Evolutionary conservation across 2,113 vertebrate species (phyloP), one percentile per base, ranked within the genome.

Genomic region (Petrocephalus zakoni): DNA sequence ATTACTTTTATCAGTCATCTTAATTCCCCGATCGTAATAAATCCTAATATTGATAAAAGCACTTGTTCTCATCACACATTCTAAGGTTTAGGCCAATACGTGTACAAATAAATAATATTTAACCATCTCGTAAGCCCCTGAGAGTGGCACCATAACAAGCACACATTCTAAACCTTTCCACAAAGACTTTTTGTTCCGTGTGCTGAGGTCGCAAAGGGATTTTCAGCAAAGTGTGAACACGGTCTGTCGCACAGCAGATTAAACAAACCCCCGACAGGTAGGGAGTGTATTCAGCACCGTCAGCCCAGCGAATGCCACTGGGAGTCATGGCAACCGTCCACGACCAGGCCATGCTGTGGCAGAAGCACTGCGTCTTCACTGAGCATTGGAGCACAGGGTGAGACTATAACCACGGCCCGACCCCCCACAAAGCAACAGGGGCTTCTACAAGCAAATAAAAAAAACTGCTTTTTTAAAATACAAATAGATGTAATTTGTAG

Each of bases 181-280:
- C 86, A 87, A 68, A 87, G 87, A 49, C 56, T 46, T 89, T 92
- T 91, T 91, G 90, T 89, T 89, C 92, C 78, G 89, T 88, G 91
- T 90, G 52, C 85, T 58, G 19, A 88, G 90, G 89, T 90, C 90
- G 87, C 90, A 37, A 42, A 86, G 89, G 83, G 89, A 58, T 90
- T 86, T 49, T 89, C 64, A 85, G 61, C 75, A 55, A 88, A 81
- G 88, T 42, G 85, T 56, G 75, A 90, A 89, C 90, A 47, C 90
- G 92, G 93, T 93, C 92, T 94, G 93, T 92, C 89, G 89, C 90
- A 90, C 92, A 88, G 87, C 86, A 92, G 92, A 94, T 92, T 92
- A 93, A 92, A 52, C 82, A 19, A 87, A 87, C 86, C 47, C 52
- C 83, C 87, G 52, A 84, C 86, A 86, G 55, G 89, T 37, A 29